Conservation (phyloP, 2,113 vertebrate species). For the Origma solitaria region DNA sequence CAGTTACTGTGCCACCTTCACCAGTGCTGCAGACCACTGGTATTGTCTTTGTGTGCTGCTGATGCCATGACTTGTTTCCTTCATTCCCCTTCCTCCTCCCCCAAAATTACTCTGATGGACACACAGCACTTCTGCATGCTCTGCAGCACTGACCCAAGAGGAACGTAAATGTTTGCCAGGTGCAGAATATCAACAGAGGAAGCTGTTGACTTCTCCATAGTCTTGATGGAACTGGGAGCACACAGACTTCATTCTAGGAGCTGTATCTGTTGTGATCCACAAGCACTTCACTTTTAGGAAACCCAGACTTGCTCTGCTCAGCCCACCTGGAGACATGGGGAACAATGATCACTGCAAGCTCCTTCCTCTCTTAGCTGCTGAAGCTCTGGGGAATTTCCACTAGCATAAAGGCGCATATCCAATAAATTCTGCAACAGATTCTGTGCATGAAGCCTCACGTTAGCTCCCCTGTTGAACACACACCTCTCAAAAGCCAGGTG, state of each 20-base stretch:
- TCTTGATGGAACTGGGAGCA: not conserved
- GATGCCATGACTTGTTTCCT: not conserved
- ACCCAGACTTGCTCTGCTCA: not conserved
- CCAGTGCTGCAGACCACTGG: not conserved
- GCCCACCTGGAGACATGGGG: accelerated
- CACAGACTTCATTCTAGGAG: not conserved
- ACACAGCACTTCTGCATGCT: not conserved
- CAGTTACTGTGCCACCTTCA: not conserved
- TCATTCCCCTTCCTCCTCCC: not conserved
- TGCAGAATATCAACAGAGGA: not conserved
- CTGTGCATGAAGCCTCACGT: not conserved
- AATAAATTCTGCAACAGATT: not conserved
- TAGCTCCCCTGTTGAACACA: not conserved
- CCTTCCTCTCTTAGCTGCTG: not conserved
- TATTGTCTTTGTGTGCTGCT: not conserved
- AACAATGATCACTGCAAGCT: not conserved
- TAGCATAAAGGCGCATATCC: not conserved
- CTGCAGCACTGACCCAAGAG: accelerated
- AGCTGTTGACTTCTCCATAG: not conserved
- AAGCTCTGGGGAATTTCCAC: not conserved
- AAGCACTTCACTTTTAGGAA: not conserved
- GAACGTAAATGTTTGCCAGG: not conserved
- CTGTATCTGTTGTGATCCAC: not conserved
- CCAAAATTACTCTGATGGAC: accelerated
- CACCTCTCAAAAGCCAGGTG: not conserved